Evolutionary conservation across 2,113 vertebrate genomes (phyloP).

Genomic region (Nothocercus julius): DNA sequence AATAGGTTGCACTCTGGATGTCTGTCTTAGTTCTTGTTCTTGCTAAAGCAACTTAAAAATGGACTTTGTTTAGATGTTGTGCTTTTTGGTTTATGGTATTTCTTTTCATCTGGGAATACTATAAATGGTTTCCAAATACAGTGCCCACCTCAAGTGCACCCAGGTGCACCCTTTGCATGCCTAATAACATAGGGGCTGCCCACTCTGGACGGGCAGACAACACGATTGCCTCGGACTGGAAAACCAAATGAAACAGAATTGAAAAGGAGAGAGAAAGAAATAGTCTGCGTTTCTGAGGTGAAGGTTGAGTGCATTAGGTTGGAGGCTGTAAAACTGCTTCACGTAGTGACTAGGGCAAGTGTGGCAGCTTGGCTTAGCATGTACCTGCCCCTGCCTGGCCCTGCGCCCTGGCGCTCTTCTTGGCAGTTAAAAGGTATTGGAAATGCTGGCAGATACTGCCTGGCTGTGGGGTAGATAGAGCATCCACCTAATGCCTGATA

Average conservation of each 20-base stretch:
- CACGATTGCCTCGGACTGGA: constrained; percentile 9
- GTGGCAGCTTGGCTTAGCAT: background rate
- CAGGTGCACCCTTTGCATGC: background rate
- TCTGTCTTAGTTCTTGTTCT: background rate
- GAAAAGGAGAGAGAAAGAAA: background rate
- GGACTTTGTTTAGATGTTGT: background rate
- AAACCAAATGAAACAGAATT: background rate
- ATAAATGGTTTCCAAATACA: background rate
- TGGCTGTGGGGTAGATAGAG: background rate
- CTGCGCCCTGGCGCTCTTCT: background rate
- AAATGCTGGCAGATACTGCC: background rate
- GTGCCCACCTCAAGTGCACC: background rate
- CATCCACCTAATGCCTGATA: background rate
- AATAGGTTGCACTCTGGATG: background rate
- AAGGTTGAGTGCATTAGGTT: background rate
- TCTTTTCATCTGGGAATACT: background rate
- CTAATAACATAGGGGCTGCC: background rate
- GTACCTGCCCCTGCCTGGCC: background rate
- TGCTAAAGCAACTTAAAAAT: background rate
- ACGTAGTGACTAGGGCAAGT: background rate
- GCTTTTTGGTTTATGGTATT: background rate
- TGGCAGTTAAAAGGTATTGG: background rate
- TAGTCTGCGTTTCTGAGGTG: background rate
- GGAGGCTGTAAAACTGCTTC: background rate
- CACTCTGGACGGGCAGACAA: background rate